Percentiles rank a stretch among this genome's conserved stretches.
Evolutionary conservation across 2,113 vertebrate genomes (phyloP).

Genomic region (Rhinoderma darwinii): DNA sequence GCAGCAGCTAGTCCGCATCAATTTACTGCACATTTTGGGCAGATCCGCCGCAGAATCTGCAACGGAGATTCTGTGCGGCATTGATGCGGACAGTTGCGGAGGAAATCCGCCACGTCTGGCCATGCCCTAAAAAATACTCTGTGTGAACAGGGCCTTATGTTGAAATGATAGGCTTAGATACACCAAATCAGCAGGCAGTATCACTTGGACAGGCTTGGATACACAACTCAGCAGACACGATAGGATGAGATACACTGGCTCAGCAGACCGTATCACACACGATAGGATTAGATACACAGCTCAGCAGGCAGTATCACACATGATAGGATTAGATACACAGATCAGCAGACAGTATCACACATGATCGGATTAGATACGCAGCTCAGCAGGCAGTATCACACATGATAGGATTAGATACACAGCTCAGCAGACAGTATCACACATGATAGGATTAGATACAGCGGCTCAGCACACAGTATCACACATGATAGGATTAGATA

Average conservation of each 20-base stretch:
- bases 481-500: background rate
- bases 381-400: background rate
- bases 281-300: background rate
- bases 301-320: background rate
- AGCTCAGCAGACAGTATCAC: background rate
- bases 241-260: background rate
- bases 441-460: background rate
- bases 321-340: background rate
- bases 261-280: background rate
- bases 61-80: too few species aligned
- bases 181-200: background rate
- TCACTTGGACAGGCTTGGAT: background rate
- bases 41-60: too few species aligned
- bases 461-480: background rate
- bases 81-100: too few species aligned
- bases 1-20: too few species aligned
- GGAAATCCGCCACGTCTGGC: too few species aligned
- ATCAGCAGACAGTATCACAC: background rate
- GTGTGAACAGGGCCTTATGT: too few species aligned
- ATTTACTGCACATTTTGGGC: too few species aligned
- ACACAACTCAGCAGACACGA: background rate
- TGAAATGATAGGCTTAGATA: background rate
- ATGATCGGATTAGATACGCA: background rate
- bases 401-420: background rate
- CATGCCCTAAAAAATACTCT: too few species aligned